A percentile compares a stretch with the other conserved stretches of the same genome.
phyloP scores from a whole-genome alignment of 2,797 vertebrate species.

The Hyperoplus lanceolatus region DNA sequence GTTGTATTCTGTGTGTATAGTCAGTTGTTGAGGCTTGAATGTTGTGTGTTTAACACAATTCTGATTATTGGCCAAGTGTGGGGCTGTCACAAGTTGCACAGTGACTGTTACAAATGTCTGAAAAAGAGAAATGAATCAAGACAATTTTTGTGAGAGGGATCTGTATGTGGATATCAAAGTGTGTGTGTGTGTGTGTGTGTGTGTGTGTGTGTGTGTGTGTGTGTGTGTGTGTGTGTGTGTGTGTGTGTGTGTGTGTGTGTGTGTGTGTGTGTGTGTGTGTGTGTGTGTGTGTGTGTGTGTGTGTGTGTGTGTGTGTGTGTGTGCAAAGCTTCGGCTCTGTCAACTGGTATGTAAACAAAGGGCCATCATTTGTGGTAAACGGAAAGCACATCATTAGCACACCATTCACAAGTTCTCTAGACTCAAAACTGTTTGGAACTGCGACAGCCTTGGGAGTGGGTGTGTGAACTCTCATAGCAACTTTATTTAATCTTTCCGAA shows the following conservation, averaged over 20 bases:
- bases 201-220: neutral
- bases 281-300: neutral
- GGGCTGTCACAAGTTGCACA: conserved; percentile 12
- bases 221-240: conserved; percentile 16
- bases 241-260: conserved; percentile 20
- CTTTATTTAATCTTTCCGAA: conserved; percentile 29
- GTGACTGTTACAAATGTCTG: conserved; percentile 24
- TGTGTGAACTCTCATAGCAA: neutral
- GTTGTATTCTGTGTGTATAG: neutral
- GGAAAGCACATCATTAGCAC: conserved; percentile 60
- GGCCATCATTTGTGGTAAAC: conserved; percentile 38
- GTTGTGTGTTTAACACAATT: neutral
- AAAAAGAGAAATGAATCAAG: conserved; percentile 45
- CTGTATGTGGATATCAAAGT: conserved; percentile 30
- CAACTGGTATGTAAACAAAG: no score
- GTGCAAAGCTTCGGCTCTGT: no score
- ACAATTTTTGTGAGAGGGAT: conserved; percentile 22
- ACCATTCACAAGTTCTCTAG: conserved; percentile 22
- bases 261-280: conserved; percentile 6
- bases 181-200: conserved; percentile 3
- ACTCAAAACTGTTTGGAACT: conserved; percentile 22
- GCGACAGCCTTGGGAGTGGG: conserved; percentile 8
- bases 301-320: no score
- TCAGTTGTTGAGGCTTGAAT: neutral
- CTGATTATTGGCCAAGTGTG: conserved; percentile 20